A percentile compares a stretch with the other conserved stretches of the same genome.
These are phyloP conservation scores for Spermophilus dauricus DNA, from an alignment of 2,113 vertebrate genomes.

Conservation along the genomic window DNA sequence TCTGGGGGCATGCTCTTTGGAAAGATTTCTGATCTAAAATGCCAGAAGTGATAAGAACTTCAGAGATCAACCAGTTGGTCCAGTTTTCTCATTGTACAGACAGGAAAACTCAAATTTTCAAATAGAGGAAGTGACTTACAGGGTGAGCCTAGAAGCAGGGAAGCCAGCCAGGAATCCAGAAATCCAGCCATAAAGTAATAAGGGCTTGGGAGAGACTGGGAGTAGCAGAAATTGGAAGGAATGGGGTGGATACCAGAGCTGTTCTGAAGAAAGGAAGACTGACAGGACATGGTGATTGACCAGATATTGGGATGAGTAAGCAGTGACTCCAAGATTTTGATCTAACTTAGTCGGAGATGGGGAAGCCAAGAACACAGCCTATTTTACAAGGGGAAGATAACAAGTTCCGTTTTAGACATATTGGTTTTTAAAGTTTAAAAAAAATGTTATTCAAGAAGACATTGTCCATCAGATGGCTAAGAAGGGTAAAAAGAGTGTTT, in stretches of 20 bases:
- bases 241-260: not conserved
- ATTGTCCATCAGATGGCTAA: not conserved
- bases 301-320: constrained; percentile 65
- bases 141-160: not conserved
- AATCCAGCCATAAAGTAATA: constrained; percentile 61
- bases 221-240: constrained; percentile 50
- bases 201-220: not conserved
- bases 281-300: constrained; percentile 62
- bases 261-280: constrained; percentile 70
- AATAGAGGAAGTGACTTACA: constrained; percentile 29
- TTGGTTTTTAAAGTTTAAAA: not conserved
- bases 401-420: constrained; percentile 56
- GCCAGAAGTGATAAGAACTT: constrained; percentile 19
- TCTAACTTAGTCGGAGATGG: constrained; percentile 51
- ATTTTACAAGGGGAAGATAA: constrained; percentile 31
- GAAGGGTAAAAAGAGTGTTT: not conserved
- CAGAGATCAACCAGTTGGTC: constrained; percentile 9
- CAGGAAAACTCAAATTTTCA: constrained; percentile 38
- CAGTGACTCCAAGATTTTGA: constrained; percentile 61
- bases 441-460: constrained; percentile 47
- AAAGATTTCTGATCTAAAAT: constrained; percentile 10
- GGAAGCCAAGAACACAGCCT: constrained; percentile 38
- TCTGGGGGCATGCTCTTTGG: not conserved
- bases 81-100: constrained; percentile 45
- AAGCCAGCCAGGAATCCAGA: constrained; percentile 59